Base-by-base conservation (phyloP, 1,140 invertebrate genomes). In the Propsilocerus akamusi region DNA sequence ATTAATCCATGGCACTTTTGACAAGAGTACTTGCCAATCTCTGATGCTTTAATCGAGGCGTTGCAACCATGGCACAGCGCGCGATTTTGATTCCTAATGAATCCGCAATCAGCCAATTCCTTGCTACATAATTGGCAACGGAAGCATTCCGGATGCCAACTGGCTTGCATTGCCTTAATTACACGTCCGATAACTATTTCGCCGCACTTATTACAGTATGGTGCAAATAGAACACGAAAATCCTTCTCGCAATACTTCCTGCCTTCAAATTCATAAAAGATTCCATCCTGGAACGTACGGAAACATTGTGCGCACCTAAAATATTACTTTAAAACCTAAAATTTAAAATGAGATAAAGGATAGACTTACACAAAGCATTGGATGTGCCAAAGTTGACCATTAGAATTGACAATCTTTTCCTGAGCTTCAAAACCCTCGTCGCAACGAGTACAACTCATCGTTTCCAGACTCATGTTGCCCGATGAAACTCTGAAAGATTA, bases 211-310 rank as follows among this genome's bases (percentile, higher is more conserved):
- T 83, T 89, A 71, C 97, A 99, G 61, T 93, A 99, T 2, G 97
- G 97, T 3, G 94, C 93, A 71, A 97, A 98, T 0, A 98, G 70
- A 8, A 97, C 91, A 68, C 99, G 94, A 61, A 99, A 99, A 66
- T 99, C 97, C 69, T 95, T 88, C 72, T 99, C 95, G 61, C 97
- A 99, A 65, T 99, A 99, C 68, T 99, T 99, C 26, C 96, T 73
- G 2, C 92, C 94, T 68, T 99, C 97, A 69, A 97, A 99, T 72
- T 99, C 95, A 67, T 96, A 99, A 64, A 97, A 99, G 32, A 96
- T 84, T 48, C 95, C 95, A 61, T 98, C 94, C 53, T 90, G 89
- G 65, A 99, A 99, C 37, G 92, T 84, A 47, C 91, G 81, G 65
- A 99, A 99, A 64, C 96, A 99, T 70, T 99, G 96, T 3, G 94